A percentile compares a stretch with the other conserved stretches of the same genome.
Conservation (phyloP, 2,888 invertebrate species). For the Oxystoma pomonae region DNA sequence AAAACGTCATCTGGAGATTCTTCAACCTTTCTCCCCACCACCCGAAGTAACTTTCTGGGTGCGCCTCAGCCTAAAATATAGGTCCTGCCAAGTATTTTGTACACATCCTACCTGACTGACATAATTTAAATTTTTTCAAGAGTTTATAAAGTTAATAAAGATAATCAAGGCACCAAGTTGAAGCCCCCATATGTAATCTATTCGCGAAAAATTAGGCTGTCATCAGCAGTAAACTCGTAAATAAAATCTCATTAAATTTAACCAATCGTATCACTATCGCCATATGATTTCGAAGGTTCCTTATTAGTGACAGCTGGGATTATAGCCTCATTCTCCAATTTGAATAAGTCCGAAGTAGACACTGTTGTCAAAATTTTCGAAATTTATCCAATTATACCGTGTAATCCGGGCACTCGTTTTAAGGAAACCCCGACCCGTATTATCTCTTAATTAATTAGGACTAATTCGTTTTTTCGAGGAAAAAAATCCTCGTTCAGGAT, state of each 20-base stretch:
- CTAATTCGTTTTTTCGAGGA: conserved; percentile 11
- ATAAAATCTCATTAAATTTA: background rate
- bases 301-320: background rate
- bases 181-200: too few relatives aligned
- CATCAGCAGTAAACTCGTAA: background rate
- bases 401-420: background rate
- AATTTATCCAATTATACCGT: background rate
- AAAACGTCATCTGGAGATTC: too few relatives aligned
- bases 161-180: too few relatives aligned
- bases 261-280: background rate
- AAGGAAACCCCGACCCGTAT: conserved; percentile 12
- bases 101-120: too few relatives aligned
- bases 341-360: background rate
- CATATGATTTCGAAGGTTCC: too few relatives aligned
- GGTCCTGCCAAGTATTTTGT: too few relatives aligned
- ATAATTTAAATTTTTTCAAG: too few relatives aligned
- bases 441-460: conserved; percentile 22
- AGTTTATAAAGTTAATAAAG: too few relatives aligned
- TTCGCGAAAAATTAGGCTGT: too few relatives aligned
- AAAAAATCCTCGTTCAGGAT: conserved; percentile 16
- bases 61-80: too few relatives aligned
- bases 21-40: too few relatives aligned
- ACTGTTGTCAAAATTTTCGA: background rate
- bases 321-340: background rate
- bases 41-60: too few relatives aligned